Evolutionary conservation across 2,797 vertebrate species (phyloP).

Genomic region (Pseudochirops corinnae): DNA sequence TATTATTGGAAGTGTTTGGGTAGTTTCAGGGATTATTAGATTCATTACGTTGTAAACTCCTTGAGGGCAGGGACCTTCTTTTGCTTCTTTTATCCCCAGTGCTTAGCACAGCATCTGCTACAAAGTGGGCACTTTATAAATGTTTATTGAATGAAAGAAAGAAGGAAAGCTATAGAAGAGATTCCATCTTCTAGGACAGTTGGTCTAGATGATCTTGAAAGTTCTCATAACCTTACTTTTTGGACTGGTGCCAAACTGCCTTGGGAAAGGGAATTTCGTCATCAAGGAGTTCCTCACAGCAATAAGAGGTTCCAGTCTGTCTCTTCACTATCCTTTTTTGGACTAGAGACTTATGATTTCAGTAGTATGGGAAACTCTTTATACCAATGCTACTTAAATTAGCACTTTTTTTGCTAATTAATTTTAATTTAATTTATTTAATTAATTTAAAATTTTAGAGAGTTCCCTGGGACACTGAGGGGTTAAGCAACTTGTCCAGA

Average conservation of each 20-base stretch:
- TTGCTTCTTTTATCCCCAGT: background rate
- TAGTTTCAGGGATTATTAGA: background rate
- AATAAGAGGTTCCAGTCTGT: background rate
- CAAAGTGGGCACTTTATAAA: background rate
- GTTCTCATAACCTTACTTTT: background rate
- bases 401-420: background rate
- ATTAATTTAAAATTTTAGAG: background rate
- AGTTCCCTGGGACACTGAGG: background rate
- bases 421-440: too few relatives aligned
- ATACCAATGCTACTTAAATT: background rate
- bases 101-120: background rate
- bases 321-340: background rate
- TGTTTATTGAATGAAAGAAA: background rate
- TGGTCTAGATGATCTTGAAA: background rate
- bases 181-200: background rate
- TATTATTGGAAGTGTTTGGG: background rate
- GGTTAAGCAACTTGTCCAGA: background rate
- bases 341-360: background rate
- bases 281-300: background rate
- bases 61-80: background rate
- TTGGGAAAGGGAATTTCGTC: background rate
- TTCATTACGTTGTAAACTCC: background rate
- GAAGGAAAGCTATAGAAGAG: background rate
- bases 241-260: background rate
- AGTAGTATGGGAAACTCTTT: background rate